Evolutionary conservation across 92 coral and sea anemone species (phyloP).

Genomic region (Zoanthus sociatus): DNA sequence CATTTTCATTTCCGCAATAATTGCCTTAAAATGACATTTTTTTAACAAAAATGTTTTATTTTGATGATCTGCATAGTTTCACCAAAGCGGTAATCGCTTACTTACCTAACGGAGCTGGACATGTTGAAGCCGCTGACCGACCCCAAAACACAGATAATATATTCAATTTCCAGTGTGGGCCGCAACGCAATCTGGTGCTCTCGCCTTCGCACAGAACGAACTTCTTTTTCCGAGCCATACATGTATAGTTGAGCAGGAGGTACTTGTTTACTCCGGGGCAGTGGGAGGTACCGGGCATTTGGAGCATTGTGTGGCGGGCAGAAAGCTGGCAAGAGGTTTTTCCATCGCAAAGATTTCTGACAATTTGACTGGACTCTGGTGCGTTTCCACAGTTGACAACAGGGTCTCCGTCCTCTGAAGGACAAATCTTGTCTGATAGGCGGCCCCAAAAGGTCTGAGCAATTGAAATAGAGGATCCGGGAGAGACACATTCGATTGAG

Average conservation of each 20-base stretch:
- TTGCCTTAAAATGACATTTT: too few species aligned
- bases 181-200: conserved; percentile 84
- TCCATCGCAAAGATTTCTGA: conserved; percentile 89
- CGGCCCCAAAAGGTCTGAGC: conserved; percentile 97
- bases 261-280: conserved; percentile 98
- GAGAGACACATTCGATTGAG: conserved; percentile 91
- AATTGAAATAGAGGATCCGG: conserved; percentile 92
- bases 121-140: conserved; percentile 84
- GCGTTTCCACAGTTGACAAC: conserved; percentile 74
- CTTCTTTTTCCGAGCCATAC: conserved; percentile 88
- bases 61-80: too few species aligned
- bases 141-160: conserved; percentile 94
- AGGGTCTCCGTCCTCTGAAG: conserved; percentile 98
- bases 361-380: conserved; percentile 75
- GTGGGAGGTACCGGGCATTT: conserved; percentile 85
- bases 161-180: conserved; percentile 88
- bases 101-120: conserved; percentile 85
- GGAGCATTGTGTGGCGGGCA: conserved; percentile 88
- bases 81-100: not conserved
- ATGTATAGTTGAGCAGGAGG: conserved; percentile 88
- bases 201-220: conserved; percentile 96
- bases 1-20: too few species aligned
- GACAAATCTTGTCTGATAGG: conserved; percentile 83
- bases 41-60: too few species aligned
- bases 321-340: conserved; percentile 87